Base-by-base conservation (phyloP, 2,113 vertebrate genomes). In the Panthera tigris region DNA sequence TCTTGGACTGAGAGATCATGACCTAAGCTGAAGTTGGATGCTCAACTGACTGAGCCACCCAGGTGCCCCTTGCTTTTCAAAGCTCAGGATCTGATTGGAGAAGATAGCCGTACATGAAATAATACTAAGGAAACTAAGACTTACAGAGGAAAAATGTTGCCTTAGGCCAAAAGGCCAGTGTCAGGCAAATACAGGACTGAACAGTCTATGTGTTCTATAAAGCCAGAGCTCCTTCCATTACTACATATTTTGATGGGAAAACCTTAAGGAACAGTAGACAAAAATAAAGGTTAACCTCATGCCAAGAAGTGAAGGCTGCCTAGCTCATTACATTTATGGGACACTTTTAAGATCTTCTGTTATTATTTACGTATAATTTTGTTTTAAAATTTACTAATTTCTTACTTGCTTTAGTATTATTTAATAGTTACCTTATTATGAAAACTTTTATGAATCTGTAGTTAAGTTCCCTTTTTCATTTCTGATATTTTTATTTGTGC, bases 281-380 rank as follows among this genome's bases (percentile, higher is more conserved):
- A 83, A 94, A n/a, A 91, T 63, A 89, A 93, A 87, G 15, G 14
- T 39, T 91, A 83, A 87, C 9, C 18, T 97, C 33, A 71, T 68
- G 12, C 68, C 57, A 96, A 81, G 21, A 36, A 84, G 69, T 48
- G 19, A 31, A 68, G 11, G 93, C 2, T 48, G 45, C 73, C 52
- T 68, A 81, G 15, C 18, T 89, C 48, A 65, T 48, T 89, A 50
- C 18, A 89, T 66, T 89, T 93, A 86, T 50, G 66, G 18, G 13
- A 87, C 4, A 76, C 9, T 14, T 78, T 6, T 71, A 92, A 89
- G 12, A 39, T 31, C 31, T 80, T 95, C 48, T 74, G 50, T 80
- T 71, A 76, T 85, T 68, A 82, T 39, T 50, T n/a, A 85, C n/a
- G 1, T 16, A 61, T 13, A 81, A 36, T 89, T 48, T 76, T 71